Conservation (phyloP, 1,140 invertebrate species). For the Diachasma alloeum region DNA sequence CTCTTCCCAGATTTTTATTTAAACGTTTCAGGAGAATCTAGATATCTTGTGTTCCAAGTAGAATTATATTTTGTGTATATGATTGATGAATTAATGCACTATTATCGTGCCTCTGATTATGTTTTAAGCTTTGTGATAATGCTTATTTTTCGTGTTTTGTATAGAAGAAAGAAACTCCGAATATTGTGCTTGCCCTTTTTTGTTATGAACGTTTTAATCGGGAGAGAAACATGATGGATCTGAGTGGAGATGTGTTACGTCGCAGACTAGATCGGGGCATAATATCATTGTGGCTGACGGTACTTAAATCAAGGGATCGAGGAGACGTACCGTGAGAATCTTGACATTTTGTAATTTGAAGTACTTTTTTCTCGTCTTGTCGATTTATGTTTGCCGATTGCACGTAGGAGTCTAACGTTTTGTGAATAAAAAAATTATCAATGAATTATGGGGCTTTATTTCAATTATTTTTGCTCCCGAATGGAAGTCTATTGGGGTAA, state of each 20-base stretch:
- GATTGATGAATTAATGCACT: neutral
- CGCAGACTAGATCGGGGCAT: neutral
- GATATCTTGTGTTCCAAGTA: neutral
- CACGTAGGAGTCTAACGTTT: neutral
- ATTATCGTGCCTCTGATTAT: neutral
- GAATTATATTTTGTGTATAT: neutral
- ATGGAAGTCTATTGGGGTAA: neutral
- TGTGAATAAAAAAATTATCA: neutral
- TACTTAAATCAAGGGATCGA: neutral
- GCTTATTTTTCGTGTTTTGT: slow-evolving; percentile 3
- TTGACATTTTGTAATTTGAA: neutral
- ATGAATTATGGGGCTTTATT: neutral
- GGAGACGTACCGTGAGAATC: neutral
- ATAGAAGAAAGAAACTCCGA: neutral
- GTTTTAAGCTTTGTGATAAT: slow-evolving; percentile 7
- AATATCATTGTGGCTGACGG: neutral
- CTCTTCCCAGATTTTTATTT: neutral
- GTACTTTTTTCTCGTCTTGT: neutral
- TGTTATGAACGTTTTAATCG: neutral
- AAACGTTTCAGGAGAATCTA: neutral
- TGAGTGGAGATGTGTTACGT: neutral
- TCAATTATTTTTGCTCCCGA: neutral
- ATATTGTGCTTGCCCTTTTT: neutral
- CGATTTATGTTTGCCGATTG: neutral
- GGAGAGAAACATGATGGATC: neutral